Evolutionary conservation across 2,888 invertebrate species (phyloP).

Genomic region (Drosophila colorata): DNA sequence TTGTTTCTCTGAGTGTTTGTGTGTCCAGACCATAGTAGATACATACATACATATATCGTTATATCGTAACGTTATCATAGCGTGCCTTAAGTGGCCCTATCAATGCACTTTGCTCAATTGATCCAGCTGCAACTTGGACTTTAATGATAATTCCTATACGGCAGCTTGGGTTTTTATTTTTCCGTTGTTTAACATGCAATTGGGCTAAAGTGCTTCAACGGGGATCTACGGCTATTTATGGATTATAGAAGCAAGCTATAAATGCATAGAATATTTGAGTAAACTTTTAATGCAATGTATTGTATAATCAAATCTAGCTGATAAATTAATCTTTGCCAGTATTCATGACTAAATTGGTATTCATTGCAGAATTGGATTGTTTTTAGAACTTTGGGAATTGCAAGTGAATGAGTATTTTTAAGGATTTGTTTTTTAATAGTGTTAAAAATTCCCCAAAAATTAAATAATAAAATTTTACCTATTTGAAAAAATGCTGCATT

Average conservation of each 20-base stretch:
- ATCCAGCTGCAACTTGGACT: conserved; percentile 28
- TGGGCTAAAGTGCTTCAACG: conserved; percentile 6
- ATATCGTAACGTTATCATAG: conserved; percentile 25
- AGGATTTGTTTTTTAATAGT: not conserved
- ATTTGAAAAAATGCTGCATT: no score
- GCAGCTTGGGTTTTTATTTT: not conserved
- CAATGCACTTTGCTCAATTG: conserved; percentile 48
- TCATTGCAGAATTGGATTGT: no score
- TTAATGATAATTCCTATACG: conserved; percentile 10
- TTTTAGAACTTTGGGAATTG: not conserved
- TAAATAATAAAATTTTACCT: no score
- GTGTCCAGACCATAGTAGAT: not conserved
- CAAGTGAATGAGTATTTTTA: no score
- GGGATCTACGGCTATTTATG: not conserved
- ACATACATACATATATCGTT: conserved; percentile 1
- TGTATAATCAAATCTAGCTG: not conserved
- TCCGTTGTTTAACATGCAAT: conserved; percentile 11
- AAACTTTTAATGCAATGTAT: not conserved
- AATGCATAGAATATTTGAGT: not conserved
- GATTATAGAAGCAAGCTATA: not conserved
- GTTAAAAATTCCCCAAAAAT: no score
- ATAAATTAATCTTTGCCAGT: not conserved
- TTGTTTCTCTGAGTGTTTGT: not conserved
- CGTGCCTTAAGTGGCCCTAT: conserved; percentile 24
- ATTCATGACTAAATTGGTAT: not conserved